These are phyloP conservation scores for Amblyteles armatorius DNA, from an alignment of 2,888 invertebrate genomes.

Conservation along the genomic window DNA sequence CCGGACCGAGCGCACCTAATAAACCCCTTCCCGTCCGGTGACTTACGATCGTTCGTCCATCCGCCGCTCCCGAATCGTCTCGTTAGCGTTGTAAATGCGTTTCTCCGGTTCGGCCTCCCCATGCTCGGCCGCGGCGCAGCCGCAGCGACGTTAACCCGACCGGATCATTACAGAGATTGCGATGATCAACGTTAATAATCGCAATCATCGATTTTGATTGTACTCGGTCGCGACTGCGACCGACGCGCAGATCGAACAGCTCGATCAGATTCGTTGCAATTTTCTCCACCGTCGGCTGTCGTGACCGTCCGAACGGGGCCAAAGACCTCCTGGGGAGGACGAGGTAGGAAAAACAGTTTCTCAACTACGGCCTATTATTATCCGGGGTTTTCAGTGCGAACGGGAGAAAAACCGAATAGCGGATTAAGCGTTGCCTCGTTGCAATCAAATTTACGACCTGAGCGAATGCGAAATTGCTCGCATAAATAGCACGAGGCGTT, in stretches of 20 bases:
- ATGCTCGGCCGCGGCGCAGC: not conserved
- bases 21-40: conserved; percentile 26
- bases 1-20: conserved; percentile 1
- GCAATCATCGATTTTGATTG: conserved; percentile 43
- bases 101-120: not conserved
- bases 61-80: conserved; percentile 50
- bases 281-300: not conserved
- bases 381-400: conserved; percentile 40
- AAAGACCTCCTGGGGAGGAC: conserved; percentile 19
- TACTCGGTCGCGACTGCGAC: conserved; percentile 3
- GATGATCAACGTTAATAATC: conserved; percentile 29
- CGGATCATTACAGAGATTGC: conserved; percentile 16
- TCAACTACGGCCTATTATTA: conserved; percentile 34
- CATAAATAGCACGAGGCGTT: conserved; percentile 56
- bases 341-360: conserved; percentile 36
- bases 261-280: conserved; percentile 1
- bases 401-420: conserved; percentile 51
- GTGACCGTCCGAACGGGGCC: not conserved
- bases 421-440: conserved; percentile 76
- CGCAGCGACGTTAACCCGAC: conserved; percentile 21
- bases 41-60: conserved; percentile 44
- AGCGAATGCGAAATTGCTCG: conserved; percentile 73
- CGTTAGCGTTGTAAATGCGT: conserved; percentile 46
- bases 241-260: not conserved
- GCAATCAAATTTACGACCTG: conserved; percentile 81